Evolutionary conservation across 2,888 invertebrate species (phyloP).

Genomic region (Drosophila anceps): DNA sequence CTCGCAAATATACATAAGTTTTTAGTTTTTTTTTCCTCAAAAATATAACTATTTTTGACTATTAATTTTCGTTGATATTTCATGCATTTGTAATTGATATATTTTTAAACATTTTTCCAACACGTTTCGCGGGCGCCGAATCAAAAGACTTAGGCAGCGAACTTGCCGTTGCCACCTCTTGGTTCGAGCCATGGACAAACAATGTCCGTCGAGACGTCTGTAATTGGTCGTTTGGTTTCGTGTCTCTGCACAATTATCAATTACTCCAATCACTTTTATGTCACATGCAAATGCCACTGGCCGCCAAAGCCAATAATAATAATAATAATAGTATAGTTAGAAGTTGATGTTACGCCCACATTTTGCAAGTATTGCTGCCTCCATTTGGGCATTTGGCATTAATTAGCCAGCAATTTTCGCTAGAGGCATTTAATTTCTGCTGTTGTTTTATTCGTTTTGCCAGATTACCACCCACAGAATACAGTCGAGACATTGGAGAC

Average conservation of each 20-base stretch:
- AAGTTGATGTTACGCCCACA: slow-evolving; percentile 71
- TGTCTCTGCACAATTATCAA: slow-evolving; percentile 78
- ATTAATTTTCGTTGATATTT: slow-evolving; percentile 36
- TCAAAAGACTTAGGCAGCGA: slow-evolving; percentile 69
- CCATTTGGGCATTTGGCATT: slow-evolving; percentile 73
- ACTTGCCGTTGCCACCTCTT: slow-evolving; percentile 52
- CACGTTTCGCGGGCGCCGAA: slow-evolving; percentile 15
- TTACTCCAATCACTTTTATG: slow-evolving; percentile 79
- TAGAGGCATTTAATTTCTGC: slow-evolving; percentile 68
- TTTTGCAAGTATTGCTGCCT: slow-evolving; percentile 38
- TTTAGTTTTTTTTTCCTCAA: not conserved
- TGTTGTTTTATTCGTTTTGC: slow-evolving; percentile 50
- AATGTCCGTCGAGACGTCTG: slow-evolving; percentile 34
- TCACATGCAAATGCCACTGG: slow-evolving; percentile 78
- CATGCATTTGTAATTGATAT: slow-evolving; percentile 57
- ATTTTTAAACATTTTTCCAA: slow-evolving; percentile 14
- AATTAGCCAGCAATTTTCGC: slow-evolving; percentile 76
- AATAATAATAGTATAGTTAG: slow-evolving; percentile 73
- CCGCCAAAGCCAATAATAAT: slow-evolving; percentile 59
- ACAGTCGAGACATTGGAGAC: slow-evolving; percentile 38
- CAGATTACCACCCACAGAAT: slow-evolving; percentile 62
- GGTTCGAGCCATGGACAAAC: slow-evolving; percentile 39
- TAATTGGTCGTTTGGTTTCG: slow-evolving; percentile 71
- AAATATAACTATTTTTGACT: slow-evolving; percentile 30
- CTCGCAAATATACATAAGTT: slow-evolving; percentile 4